Conservation (phyloP, 2,113 vertebrate genomes). For the Pseudonaja textilis region DNA sequence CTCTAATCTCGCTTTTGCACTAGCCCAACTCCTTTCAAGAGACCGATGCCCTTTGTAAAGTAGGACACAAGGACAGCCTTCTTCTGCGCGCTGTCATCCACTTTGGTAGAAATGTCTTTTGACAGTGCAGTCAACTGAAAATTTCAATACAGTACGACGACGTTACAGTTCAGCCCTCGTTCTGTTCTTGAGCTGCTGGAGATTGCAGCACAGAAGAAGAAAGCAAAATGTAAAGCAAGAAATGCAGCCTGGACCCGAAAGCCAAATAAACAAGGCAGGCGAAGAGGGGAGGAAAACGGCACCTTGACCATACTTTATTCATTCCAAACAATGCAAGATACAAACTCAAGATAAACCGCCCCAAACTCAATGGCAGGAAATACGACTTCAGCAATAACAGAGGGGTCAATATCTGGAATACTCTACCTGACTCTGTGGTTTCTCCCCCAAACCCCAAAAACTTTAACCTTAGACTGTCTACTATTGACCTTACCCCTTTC, state of each 20-base stretch:
- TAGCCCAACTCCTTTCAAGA: neutral
- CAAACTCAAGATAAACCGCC: too few species aligned
- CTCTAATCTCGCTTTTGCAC: neutral
- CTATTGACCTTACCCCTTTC: too few species aligned
- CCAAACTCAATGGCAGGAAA: too few species aligned
- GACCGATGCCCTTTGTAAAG: neutral
- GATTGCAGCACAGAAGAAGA: neutral
- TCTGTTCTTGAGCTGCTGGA: neutral
- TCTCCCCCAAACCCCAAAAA: too few species aligned
- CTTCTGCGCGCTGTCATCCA: neutral
- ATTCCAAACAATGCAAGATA: constrained; percentile 3
- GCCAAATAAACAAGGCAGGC: neutral
- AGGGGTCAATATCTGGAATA: too few species aligned
- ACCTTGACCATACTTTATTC: neutral
- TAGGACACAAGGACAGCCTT: neutral
- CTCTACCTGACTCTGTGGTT: too few species aligned
- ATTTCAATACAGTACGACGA: neutral
- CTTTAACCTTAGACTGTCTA: too few species aligned
- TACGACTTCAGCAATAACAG: too few species aligned
- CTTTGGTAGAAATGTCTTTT: neutral
- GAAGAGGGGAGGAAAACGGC: neutral
- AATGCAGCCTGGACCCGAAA: constrained; percentile 14
- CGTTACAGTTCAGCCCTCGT: neutral
- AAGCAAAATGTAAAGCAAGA: neutral
- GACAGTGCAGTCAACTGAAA: constrained; percentile 10